A percentile compares a stretch with the other conserved stretches of the same genome.
These are phyloP conservation scores for Asobara japonica DNA, from an alignment of 1,140 invertebrate species.

Conservation along the genomic window DNA sequence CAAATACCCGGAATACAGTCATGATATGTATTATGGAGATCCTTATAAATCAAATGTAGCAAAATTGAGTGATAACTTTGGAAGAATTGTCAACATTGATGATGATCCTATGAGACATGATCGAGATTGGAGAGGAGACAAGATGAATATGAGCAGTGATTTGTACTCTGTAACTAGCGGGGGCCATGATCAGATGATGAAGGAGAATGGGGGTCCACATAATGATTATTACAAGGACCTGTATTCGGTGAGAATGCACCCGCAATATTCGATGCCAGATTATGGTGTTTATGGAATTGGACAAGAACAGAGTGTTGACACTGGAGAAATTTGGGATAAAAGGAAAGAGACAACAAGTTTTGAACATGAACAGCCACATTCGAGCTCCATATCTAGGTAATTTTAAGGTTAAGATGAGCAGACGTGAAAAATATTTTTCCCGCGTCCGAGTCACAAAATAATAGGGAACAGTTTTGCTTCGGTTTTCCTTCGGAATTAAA, in stretches of 20 bases:
- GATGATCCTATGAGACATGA: slow-evolving; percentile 53
- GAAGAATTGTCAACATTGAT: slow-evolving; percentile 51
- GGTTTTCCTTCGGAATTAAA: no score
- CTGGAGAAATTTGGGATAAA: slow-evolving; percentile 66
- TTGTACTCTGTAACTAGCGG: slow-evolving; percentile 58
- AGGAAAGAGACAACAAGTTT: slow-evolving; percentile 76
- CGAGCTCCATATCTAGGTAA: slow-evolving; percentile 66
- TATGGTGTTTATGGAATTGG: slow-evolving; percentile 58
- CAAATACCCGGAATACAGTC: slow-evolving; percentile 59
- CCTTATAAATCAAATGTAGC: slow-evolving; percentile 60
- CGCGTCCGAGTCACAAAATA: no score
- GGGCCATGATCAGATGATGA: slow-evolving; percentile 56
- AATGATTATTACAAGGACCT: slow-evolving; percentile 61
- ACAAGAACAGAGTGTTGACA: slow-evolving; percentile 64
- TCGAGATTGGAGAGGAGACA: slow-evolving; percentile 56
- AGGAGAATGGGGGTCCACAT: slow-evolving; percentile 59
- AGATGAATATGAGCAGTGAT: slow-evolving; percentile 56
- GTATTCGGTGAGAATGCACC: slow-evolving; percentile 54
- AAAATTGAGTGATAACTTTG: slow-evolving; percentile 58
- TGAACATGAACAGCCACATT: slow-evolving; percentile 73
- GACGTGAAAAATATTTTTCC: slow-evolving; percentile 8
- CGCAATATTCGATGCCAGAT: slow-evolving; percentile 56
- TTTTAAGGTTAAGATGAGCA: slow-evolving; percentile 20
- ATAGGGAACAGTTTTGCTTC: no score
- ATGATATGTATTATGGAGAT: slow-evolving; percentile 58